phyloP scores from a whole-genome alignment of 2,113 vertebrate species.

The Ceyx margarethae region DNA sequence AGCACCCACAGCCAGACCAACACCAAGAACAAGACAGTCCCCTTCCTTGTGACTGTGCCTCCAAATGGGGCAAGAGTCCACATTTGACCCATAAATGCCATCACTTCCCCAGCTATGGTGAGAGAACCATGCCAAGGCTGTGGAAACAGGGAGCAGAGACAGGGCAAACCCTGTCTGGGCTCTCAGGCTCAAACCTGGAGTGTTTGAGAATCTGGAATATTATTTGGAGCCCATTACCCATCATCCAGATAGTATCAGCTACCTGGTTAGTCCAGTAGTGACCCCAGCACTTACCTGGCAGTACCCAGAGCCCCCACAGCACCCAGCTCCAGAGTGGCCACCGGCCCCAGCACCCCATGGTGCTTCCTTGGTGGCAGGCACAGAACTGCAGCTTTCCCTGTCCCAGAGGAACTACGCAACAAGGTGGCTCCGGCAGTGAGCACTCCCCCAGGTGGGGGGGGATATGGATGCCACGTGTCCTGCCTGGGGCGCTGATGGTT shows the following conservation, averaged over 20 bases:
- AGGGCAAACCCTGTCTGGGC: fast-evolving
- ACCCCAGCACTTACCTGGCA: slow-evolving; percentile 24
- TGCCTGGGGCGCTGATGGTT: not conserved
- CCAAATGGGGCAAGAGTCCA: too few relatives aligned
- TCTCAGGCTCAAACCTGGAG: not conserved
- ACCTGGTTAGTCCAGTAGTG: fast-evolving
- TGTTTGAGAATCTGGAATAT: fast-evolving
- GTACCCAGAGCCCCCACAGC: slow-evolving; percentile 27
- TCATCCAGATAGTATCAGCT: not conserved
- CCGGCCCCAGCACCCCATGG: not conserved
- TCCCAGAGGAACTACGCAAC: not conserved
- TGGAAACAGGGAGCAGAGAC: not conserved
- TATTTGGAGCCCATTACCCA: not conserved
- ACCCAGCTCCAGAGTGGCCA: not conserved
- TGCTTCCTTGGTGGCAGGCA: not conserved
- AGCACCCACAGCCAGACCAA: not conserved
- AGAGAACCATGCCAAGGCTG: fast-evolving
- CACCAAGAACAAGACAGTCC: not conserved
- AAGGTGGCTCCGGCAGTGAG: not conserved
- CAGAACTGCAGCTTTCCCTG: not conserved
- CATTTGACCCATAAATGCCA: not conserved
- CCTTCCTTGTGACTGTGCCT: not conserved
- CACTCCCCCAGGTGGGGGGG: not conserved
- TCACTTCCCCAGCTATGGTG: fast-evolving
- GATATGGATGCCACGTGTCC: not conserved